Evolutionary conservation across 2,888 invertebrate genomes (phyloP), one percentile per base, ranked within the genome.

Genomic region (Coenonympha glycerion): DNA sequence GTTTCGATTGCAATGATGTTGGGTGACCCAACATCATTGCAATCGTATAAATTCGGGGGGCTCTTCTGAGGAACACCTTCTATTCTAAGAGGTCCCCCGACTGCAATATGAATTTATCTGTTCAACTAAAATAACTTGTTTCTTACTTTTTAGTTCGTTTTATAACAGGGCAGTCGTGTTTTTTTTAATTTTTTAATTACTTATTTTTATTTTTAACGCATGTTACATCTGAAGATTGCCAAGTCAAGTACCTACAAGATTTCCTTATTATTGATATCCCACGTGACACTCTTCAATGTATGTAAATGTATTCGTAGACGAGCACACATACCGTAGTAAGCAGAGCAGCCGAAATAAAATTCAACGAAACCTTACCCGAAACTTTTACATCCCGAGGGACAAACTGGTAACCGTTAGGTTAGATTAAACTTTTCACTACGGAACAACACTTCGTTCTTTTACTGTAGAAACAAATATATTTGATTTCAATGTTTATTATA

Each of bases 261-360:
- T 49, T 6, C 42, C 26, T 47, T 44, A 49, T 51, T 42, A 46
- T 31, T 47, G 31, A 39, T 42, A 26, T 18, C 37, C 31, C 33
- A 51, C 45, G 46, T 39, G 31, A 37, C 45, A 49, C 30, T 34
- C 24, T 31, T 44, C 53, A 64, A 69, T 69, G 62, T 74, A 75
- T 76, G 75, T 63, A 73, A 75, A 78, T 75, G 61, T 73, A 78
- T 79, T 75, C 73, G 62, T 58, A 69, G 71, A 59, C 65, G 71
- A 73, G 61, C 60, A 56, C 50, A 60, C 63, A 59, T 63, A n/a
- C n/a, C n/a, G n/a, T n/a, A 59, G 63, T 64, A 64, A 69, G 66
- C 65, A 66, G 60, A 66, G 63, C 64, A 64, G 58, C 66, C 65
- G 62, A 68, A 70, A 76, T 71, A 77, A 64, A 62, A 60, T 70